These are phyloP conservation scores for Anas acuta DNA, from an alignment of 2,797 vertebrate genomes.

Conservation along the genomic window DNA sequence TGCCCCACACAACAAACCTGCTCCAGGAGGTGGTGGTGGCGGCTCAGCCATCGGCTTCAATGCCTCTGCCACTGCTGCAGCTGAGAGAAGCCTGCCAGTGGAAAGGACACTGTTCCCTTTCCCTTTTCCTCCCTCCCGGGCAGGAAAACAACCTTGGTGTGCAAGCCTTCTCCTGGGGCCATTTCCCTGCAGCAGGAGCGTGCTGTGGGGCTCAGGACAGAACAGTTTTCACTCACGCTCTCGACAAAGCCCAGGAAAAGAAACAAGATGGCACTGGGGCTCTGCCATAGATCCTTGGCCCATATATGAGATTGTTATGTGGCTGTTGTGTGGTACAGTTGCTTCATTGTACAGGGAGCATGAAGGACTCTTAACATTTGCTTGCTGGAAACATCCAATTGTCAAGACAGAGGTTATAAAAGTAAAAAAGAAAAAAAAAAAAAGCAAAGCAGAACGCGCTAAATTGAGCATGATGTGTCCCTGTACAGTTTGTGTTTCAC, in stretches of 20 bases:
- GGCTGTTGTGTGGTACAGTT: conserved; percentile 24
- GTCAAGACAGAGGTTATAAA: conserved; percentile 51
- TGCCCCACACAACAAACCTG: fast-evolving
- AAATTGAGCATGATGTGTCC: conserved; percentile 99
- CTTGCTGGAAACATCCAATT: conserved; percentile 76
- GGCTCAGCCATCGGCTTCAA: background rate
- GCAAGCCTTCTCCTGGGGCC: background rate
- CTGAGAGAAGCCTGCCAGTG: background rate
- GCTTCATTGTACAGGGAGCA: conserved; percentile 78
- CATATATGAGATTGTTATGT: background rate
- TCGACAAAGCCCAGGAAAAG: background rate
- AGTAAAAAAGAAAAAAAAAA: background rate
- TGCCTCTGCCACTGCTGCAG: background rate
- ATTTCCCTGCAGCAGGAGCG: fast-evolving
- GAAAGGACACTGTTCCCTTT: background rate
- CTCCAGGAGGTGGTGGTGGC: fast-evolving
- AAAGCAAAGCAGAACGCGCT: conserved; percentile 72
- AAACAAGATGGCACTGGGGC: background rate
- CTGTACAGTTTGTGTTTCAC: conserved; percentile 82
- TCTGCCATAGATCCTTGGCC: background rate
- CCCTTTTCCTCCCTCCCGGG: background rate
- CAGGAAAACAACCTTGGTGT: background rate
- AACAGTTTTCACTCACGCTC: background rate
- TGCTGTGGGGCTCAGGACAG: background rate
- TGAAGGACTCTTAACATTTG: conserved; percentile 76